phyloP scores from a whole-genome alignment of 2,888 invertebrate genomes.

The Pomacea canaliculata region DNA sequence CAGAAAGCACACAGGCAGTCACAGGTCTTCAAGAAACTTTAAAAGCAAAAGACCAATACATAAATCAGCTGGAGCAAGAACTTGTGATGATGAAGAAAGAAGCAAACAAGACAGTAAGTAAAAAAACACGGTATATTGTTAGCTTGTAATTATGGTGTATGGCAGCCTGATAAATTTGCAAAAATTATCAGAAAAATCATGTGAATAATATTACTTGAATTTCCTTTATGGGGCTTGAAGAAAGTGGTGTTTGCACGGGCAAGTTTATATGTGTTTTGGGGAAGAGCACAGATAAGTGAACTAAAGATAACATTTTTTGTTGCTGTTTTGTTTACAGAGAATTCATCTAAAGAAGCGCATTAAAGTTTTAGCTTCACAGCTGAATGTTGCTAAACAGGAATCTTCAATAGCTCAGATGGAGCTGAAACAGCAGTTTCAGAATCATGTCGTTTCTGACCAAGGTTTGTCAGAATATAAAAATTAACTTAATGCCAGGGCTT shows the following conservation, averaged over 20 bases:
- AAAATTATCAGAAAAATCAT: not conserved
- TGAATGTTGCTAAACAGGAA: slow-evolving; percentile 58
- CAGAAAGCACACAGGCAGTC: slow-evolving; percentile 19
- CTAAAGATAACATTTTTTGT: too few relatives aligned
- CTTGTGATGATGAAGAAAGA: slow-evolving; percentile 43
- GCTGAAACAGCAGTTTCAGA: slow-evolving; percentile 32
- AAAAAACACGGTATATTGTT: not conserved
- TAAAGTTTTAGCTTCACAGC: slow-evolving; percentile 46
- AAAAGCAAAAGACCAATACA: slow-evolving; percentile 57
- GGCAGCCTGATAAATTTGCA: not conserved
- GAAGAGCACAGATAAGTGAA: too few relatives aligned
- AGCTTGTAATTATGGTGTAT: too few relatives aligned
- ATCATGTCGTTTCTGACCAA: too few relatives aligned
- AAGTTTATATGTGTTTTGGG: too few relatives aligned
- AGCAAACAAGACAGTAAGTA: slow-evolving; percentile 47
- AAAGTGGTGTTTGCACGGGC: too few relatives aligned
- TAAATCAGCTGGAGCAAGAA: slow-evolving; percentile 52
- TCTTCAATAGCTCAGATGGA: slow-evolving; percentile 57
- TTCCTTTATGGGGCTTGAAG: not conserved
- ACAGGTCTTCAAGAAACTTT: slow-evolving; percentile 47
- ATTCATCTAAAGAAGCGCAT: slow-evolving; percentile 48
- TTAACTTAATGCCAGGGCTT: too few relatives aligned
- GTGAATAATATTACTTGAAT: not conserved
- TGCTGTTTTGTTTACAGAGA: slow-evolving; percentile 39
- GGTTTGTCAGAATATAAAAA: too few relatives aligned